Conservation (phyloP, 2,888 invertebrate genomes). For the Chloroclystis v-ata region DNA sequence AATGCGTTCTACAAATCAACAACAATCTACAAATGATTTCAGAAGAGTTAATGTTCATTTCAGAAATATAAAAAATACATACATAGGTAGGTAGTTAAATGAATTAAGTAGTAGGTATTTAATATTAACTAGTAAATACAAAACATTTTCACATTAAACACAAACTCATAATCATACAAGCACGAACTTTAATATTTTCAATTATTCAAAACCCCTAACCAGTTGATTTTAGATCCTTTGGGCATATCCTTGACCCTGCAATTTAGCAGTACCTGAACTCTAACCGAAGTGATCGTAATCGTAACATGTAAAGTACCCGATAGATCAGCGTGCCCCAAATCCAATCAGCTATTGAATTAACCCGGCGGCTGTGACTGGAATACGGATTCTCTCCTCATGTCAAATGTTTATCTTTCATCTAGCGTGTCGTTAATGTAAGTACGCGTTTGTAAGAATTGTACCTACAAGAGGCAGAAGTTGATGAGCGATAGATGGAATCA, state of each 20-base stretch:
- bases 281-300: slow-evolving; percentile 30
- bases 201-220: no score
- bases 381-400: slow-evolving; percentile 74
- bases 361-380: slow-evolving; percentile 75
- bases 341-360: slow-evolving; percentile 79
- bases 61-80: no score
- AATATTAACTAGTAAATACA: no score
- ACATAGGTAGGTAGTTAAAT: no score
- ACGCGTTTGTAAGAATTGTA: slow-evolving; percentile 48
- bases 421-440: slow-evolving; percentile 67
- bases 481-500: slow-evolving; percentile 2
- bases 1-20: no score
- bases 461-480: slow-evolving; percentile 16
- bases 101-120: no score
- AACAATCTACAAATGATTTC: no score
- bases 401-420: slow-evolving; percentile 78
- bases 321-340: slow-evolving; percentile 72
- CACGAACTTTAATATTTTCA: no score
- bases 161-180: no score
- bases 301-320: slow-evolving; percentile 51
- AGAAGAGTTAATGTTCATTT: no score
- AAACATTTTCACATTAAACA: no score
- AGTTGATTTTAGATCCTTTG: no score
- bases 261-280: slow-evolving; percentile 5
- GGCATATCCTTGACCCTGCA: slow-evolving; percentile 6